Percentiles rank a stretch among this genome's conserved stretches.
These are phyloP conservation scores for Entosphenus tridentatus DNA, from an alignment of 2,113 vertebrate species.

Conservation along the genomic window DNA sequence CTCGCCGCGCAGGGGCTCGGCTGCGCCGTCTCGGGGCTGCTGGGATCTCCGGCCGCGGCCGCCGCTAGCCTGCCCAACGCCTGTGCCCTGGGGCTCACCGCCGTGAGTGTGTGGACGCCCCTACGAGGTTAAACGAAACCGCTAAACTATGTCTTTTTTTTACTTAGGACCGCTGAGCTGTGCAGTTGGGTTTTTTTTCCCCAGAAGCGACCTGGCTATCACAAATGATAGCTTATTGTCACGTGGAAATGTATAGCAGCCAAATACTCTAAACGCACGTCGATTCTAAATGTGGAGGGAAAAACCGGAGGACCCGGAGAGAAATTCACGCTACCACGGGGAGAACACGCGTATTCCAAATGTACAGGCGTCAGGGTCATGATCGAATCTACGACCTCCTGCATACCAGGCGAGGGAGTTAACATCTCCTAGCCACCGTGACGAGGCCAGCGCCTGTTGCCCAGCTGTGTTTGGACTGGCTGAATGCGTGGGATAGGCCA, in stretches of 20 bases:
- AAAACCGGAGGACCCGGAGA: too few relatives aligned
- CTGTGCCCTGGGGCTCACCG: constrained; percentile 25
- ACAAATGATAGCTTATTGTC: not conserved
- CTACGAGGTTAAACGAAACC: not conserved
- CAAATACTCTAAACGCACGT: not conserved
- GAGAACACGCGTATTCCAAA: too few relatives aligned
- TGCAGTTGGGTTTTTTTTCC: not conserved
- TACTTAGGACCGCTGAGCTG: not conserved
- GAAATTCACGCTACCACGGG: too few relatives aligned
- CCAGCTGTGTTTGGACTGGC: too few relatives aligned
- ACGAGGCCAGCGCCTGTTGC: too few relatives aligned
- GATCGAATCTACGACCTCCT: too few relatives aligned
- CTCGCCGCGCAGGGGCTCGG: constrained; percentile 35
- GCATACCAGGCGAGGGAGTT: too few relatives aligned
- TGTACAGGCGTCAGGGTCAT: too few relatives aligned
- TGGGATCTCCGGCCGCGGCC: constrained; percentile 26
- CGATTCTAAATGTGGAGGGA: too few relatives aligned
- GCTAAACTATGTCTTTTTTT: not conserved
- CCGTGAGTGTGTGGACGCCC: constrained; percentile 22
- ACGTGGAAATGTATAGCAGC: not conserved
- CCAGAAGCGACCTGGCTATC: not conserved
- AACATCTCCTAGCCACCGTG: too few relatives aligned
- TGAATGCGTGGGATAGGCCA: too few relatives aligned
- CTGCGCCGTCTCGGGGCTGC: constrained; percentile 31
- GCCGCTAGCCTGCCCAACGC: constrained; percentile 36